Evolutionary conservation across 2,888 invertebrate species (phyloP), one percentile per base, ranked within the genome.

Genomic region (Macrosoma leucophasiata): DNA sequence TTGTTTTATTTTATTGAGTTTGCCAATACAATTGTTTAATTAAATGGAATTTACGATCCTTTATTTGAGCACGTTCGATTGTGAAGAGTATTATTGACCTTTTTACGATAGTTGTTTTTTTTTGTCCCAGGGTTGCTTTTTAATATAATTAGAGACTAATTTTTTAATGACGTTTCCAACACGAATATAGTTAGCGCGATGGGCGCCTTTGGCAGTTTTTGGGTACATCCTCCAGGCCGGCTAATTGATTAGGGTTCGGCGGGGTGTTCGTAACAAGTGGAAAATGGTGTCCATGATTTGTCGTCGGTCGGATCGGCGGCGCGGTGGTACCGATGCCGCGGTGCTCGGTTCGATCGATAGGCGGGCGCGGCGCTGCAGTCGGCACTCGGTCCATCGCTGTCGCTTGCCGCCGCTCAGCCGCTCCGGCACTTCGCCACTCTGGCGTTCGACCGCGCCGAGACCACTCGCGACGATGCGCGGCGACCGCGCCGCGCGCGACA

Each of bases 391-490:
- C 41, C 43, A 39, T 43, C 46, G 48, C 46, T 43, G 47, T 40
- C 47, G 33, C 43, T 48, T 36, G 39, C 41, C 33, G 29, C 41
- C 42, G 39, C 40, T 43, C 48, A 43, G 46, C 45, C 41, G 39
- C 47, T 47, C 40, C 37, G 39, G 33, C 46, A 36, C 43, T 46
- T 40, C 52, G 45, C 58, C 73, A 74, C 60, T 71, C 52, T 48
- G 62, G 60, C 69, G 65, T 61, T 52, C 62, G 62, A 61, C 43
- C 60, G 66, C 71, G 67, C 55, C 65, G 71, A 59, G 65, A 54
- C 29, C 46, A 60, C 66, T 68, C 76, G 81, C 75, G 65, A 77
- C 68, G 61, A 84, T 85, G 84, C 81, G 84, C 68, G 85, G 76
- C 59, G 82, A 82, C 55, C 75, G 76, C 69, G 73, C 73, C 63